Evolutionary conservation across 2,888 invertebrate species (phyloP).

Genomic region (Zaprionus lineosus): DNA sequence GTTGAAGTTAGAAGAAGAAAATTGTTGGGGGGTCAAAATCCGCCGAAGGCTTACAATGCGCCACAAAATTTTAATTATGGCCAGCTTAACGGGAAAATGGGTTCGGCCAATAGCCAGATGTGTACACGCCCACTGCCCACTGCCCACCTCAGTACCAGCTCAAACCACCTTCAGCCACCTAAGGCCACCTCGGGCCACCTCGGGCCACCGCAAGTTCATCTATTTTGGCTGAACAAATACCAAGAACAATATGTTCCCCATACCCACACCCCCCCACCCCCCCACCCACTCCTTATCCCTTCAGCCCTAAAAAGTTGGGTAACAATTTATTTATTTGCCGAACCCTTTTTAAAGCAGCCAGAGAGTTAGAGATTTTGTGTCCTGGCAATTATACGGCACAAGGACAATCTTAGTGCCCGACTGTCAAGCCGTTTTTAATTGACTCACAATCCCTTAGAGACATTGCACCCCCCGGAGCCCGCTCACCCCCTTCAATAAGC

Average conservation of each 20-base stretch:
- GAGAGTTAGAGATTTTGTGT: conserved; percentile 25
- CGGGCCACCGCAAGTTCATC: no score
- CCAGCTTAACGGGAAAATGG: conserved; percentile 65
- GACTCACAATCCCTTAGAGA: conserved; percentile 66
- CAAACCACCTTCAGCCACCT: not conserved
- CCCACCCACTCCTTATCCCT: no score
- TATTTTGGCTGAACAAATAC: not conserved
- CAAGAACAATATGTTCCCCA: conserved; percentile 23
- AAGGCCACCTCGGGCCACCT: not conserved
- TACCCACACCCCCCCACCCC: no score
- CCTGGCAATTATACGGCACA: conserved; percentile 46
- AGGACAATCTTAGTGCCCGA: conserved; percentile 31
- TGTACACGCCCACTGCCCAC: no score
- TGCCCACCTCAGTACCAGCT: no score
- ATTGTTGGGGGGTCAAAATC: conserved; percentile 46
- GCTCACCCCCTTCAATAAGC: not conserved
- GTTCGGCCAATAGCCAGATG: conserved; percentile 51
- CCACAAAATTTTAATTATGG: conserved; percentile 71
- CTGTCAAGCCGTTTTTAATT: conserved; percentile 75
- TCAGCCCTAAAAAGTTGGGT: conserved; percentile 62
- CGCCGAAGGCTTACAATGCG: conserved; percentile 61
- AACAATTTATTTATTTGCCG: conserved; percentile 70
- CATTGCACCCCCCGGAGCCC: not conserved
- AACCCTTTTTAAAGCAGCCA: conserved; percentile 56
- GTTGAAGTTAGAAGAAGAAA: conserved; percentile 29